Base-by-base conservation (phyloP, 1,140 invertebrate species). In the Sminthurinus signatus region DNA sequence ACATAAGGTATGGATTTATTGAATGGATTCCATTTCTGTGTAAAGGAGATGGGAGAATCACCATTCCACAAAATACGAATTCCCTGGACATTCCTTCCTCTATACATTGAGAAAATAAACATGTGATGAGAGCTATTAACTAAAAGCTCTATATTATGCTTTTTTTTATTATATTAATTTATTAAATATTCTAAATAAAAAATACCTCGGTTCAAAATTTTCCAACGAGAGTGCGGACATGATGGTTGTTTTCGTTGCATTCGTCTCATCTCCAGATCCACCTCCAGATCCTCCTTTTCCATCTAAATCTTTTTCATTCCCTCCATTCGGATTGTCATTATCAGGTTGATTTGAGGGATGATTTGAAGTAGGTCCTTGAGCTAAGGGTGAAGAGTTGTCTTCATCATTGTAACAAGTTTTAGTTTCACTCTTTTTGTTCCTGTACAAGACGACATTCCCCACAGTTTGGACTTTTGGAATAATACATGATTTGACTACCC, bases 11-110 rank as follows among this genome's bases (percentile, higher is more conserved):
- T 0, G 89, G 89, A 67, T 91, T 86, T 54, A 87, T 83, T 64
- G 78, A 89, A 91, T 1, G 89, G 89, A 76, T 93, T 93, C 90
- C 90, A 93, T 65, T 84, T 84, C 67, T 87, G 86, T 59, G 83
- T 79, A 70, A 89, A 79, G 1, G 83, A 77, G 23, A 88, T 72
- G 1, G 85, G 82, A 71, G 85, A 78, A 0, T 84, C 85, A 71
- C 82, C 81, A 72, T 87, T 87, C 86, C 88, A 91, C 76, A 86
- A 82, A 28, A 88, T 75, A 60, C 88, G 81, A 15, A 91, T 79
- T 2, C 88, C 89, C 23, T 81, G 81, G 71, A 86, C 82, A 72
- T 87, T 83, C 46, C 87, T 78, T 66, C 84, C 80, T 67, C 85
- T 88, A 69, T 1, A 25, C 29, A 46, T 48, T 31, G 2, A n/a